Base-by-base conservation (phyloP, 1,140 invertebrate genomes). In the Aphaenogaster ashmeadi region DNA sequence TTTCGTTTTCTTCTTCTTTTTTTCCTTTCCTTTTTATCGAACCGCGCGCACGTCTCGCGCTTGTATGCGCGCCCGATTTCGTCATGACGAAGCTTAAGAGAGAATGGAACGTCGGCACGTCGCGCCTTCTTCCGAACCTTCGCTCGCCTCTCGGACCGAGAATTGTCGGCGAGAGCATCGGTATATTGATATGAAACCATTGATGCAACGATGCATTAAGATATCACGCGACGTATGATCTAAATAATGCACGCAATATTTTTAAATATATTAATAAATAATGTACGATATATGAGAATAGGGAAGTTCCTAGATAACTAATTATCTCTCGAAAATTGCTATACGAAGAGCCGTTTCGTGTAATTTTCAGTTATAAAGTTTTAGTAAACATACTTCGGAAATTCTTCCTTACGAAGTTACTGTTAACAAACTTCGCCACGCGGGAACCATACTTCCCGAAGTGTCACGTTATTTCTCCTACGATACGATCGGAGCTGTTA, bases 51-150 rank as follows among this genome's bases (percentile, higher is more conserved):
- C 27, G 21, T 58, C 41, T 52, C n/a, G 47, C 36, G 41, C 38
- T 5, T 13, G 41, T 52, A 18, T n/a, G 38, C 54, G 33, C 58
- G 41, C 11, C 21, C 36, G 67, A 56, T 60, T 13, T 67, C 64
- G 69, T 86, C 84, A 67, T 4, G 62, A 79, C 60, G 75, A 79
- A 74, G 62, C 88, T 89, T 89, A 44, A 89, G 78, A 90, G 89
- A 87, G 88, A 89, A 90, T 90, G 88, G 88, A 89, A 89, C 38
- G 27, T 50, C 54, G 69, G 38, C 47, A 58, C 18, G 27, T 33
- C 18, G 47, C 50, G 38, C 36, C 13, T n/a, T 54, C 9, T 41
- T 54, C 18, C 36, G 44, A 0, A n/a, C 21, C 8, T 77, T 62
- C 8, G 47, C 27, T 78, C 38, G 56, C 21, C 56, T 36, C 58